Evolutionary conservation across 23 tunicate species (phyloP), one percentile per base, ranked within the genome.

Genomic region (Oikopleura dioica): DNA sequence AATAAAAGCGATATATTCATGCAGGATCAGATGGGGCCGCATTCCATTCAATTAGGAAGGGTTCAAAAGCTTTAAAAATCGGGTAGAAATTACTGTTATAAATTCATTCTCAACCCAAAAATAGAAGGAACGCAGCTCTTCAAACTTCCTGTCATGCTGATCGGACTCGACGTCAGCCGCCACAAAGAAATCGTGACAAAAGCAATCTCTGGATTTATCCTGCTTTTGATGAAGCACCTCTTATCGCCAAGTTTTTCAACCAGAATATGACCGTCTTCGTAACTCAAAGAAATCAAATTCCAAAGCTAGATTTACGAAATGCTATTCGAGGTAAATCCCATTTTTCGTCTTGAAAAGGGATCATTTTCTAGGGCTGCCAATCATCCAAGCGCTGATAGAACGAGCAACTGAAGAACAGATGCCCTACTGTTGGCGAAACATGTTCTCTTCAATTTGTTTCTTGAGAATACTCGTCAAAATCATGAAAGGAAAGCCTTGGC

Each of bases 251-350:
- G 58, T 84, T 89, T 59, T 85, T 89, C 80, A 89, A 85, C 77
- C 96, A 89, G 77, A 83, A 83, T 77, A 89, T 89, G 5, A 84
- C 85, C 9, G 84, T 85, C 30, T 89, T 79, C 72, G 96, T 89
- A 35, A 89, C 92, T 44, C 82, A 85, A 1, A 84, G 85, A 50
- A 89, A 89, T 38, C 78, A 81, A 24, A 85, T 84, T 55, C 84
- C 86, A 5, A 50, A 77, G n/a, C 77, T 84, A 69, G 89, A 89
- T 37, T 89, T 83, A 38, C 89, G 89, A 1, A 72, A 76, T 38
- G 82, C 86, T 80, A 89, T 88, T 28, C 69, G 84, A 23, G 95
- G 95, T 84, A n/a, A n/a, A n/a, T n/a, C n/a, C n/a, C n/a, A n/a
- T n/a, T n/a, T n/a, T n/a, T n/a, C n/a, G n/a, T n/a, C n/a, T n/a